Percentiles rank a stretch among this genome's conserved stretches.
phyloP scores from a whole-genome alignment of 2,888 invertebrate genomes.

The Napeogenes inachia region DNA sequence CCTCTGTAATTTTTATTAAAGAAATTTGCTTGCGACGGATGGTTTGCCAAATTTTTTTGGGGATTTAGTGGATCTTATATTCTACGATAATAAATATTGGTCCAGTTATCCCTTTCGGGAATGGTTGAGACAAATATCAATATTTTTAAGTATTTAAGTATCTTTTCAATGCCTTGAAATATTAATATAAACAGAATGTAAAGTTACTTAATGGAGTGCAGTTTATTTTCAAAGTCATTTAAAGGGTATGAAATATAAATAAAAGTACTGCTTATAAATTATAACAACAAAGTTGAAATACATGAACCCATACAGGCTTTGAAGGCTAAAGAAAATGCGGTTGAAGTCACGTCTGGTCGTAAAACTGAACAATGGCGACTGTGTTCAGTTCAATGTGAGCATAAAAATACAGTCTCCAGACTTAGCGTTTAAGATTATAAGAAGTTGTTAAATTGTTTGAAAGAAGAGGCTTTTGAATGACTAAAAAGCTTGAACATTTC shows the following conservation, averaged over 20 bases:
- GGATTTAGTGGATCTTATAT: not conserved
- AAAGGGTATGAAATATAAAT: no score
- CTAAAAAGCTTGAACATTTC: no score
- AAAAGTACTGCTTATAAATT: not conserved
- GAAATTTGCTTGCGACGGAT: conserved; percentile 20
- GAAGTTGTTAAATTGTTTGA: no score
- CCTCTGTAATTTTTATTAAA: conserved; percentile 24
- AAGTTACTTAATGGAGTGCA: no score
- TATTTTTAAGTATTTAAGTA: no score
- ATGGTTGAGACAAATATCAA: no score
- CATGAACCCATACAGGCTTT: not conserved
- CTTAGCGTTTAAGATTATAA: not conserved
- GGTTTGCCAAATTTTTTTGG: not conserved
- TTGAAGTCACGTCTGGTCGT: not conserved
- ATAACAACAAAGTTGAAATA: not conserved
- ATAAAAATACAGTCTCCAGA: not conserved
- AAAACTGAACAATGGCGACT: not conserved
- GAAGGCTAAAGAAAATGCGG: conserved; percentile 1
- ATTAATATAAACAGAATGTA: no score
- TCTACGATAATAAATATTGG: no score
- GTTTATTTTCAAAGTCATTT: no score
- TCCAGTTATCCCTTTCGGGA: no score
- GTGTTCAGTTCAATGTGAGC: not conserved
- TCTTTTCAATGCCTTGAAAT: no score
- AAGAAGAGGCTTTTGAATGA: no score